Percentiles rank a stretch among this genome's conserved stretches.
Evolutionary conservation across 2,888 invertebrate species (phyloP).

Genomic region (Eremobia ochroleuca): DNA sequence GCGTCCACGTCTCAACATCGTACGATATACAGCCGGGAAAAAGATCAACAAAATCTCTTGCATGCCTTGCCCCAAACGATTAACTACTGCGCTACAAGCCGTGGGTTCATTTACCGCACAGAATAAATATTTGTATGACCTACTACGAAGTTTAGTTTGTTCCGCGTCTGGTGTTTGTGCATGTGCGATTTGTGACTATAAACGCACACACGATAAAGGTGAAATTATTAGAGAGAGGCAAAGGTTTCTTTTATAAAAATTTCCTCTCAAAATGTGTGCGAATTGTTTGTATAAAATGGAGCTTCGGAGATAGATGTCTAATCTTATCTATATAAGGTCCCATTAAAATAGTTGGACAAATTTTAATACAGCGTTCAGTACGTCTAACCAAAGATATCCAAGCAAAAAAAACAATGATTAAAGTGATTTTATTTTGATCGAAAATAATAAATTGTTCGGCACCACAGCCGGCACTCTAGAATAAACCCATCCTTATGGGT

Average conservation of each 20-base stretch:
- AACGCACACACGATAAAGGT: neutral
- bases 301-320: neutral
- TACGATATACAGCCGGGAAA: no score
- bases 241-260: neutral
- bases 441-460: no score
- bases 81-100: neutral
- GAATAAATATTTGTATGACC: conserved; percentile 33
- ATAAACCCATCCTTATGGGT: no score
- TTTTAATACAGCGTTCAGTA: no score
- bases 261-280: neutral
- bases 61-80: neutral
- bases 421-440: no score
- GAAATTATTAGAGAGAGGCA: neutral
- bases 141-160: conserved; percentile 19
- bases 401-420: no score
- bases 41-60: neutral
- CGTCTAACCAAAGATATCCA: no score
- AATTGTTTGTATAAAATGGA: no score
- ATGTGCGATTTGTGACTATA: conserved; percentile 11
- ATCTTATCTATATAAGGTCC: no score
- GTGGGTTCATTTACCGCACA: conserved; percentile 35
- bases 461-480: no score
- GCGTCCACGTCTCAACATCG: no score
- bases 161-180: conserved; percentile 19
- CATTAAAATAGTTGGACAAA: no score